Evolutionary conservation across 2,113 vertebrate species (phyloP).

Genomic region (Shinisaurus crocodilurus): DNA sequence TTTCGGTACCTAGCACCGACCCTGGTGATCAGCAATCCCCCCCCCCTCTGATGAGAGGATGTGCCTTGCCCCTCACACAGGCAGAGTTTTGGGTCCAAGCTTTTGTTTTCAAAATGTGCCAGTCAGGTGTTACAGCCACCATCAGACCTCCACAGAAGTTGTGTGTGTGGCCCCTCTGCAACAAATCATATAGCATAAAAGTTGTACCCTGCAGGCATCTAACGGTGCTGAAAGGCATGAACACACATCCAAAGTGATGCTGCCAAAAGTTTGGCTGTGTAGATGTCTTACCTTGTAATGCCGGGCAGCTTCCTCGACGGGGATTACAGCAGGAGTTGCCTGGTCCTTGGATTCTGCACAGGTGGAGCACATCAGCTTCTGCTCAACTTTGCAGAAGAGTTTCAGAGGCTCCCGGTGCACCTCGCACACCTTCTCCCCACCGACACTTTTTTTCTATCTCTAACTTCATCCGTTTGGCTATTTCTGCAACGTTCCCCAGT

Average conservation of each 20-base stretch:
- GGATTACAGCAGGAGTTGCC: constrained; percentile 76
- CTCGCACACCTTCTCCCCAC: constrained; percentile 63
- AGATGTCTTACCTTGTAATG: constrained; percentile 79
- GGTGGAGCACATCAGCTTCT: constrained; percentile 79
- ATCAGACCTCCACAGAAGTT: too few relatives aligned
- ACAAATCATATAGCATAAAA: too few relatives aligned
- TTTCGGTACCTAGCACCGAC: too few relatives aligned
- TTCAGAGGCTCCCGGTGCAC: constrained; percentile 82
- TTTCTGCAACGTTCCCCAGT: constrained; percentile 82
- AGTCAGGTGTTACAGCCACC: too few relatives aligned
- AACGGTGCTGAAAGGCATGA: too few relatives aligned
- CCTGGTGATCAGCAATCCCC: too few relatives aligned
- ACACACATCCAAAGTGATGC: not conserved
- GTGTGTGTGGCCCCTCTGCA: too few relatives aligned
- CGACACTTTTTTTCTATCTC: fast-evolving
- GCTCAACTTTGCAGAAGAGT: constrained; percentile 87
- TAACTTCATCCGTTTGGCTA: constrained; percentile 75
- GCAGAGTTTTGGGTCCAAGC: too few relatives aligned
- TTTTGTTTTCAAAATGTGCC: too few relatives aligned
- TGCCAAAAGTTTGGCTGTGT: fast-evolving
- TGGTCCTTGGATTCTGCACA: constrained; percentile 80
- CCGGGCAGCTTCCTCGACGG: constrained; percentile 81
- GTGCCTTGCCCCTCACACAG: too few relatives aligned
- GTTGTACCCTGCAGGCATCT: too few relatives aligned
- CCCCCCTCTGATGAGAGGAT: too few relatives aligned